Conservation (phyloP, 2,797 vertebrate genomes). For the Typhlichthys subterraneus region DNA sequence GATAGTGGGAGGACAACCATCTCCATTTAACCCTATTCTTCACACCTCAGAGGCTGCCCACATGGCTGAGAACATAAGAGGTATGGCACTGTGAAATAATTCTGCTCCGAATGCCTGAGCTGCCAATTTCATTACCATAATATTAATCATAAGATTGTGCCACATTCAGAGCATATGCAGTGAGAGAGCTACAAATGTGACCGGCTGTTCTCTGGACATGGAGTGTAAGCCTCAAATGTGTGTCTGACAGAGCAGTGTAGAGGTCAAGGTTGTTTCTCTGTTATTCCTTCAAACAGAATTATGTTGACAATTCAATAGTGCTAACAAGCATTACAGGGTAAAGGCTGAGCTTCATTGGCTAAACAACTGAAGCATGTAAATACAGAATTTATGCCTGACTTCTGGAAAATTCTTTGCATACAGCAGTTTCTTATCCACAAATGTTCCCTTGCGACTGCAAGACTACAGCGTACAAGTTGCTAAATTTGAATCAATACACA, state of each 20-base stretch:
- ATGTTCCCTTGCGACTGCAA: too few relatives aligned
- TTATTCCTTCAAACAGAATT: conserved; percentile 9
- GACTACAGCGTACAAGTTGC: too few relatives aligned
- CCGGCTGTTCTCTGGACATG: neutral
- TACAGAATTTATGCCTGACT: neutral
- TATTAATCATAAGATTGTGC: neutral
- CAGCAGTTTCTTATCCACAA: neutral
- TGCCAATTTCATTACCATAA: conserved; percentile 6
- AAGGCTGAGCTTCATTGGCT: conserved; percentile 15
- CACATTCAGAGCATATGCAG: neutral
- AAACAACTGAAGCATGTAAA: neutral
- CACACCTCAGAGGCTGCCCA: conserved; percentile 13
- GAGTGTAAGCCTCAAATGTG: neutral
- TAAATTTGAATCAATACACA: too few relatives aligned
- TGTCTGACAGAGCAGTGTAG: neutral
- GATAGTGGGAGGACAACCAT: conserved; percentile 23
- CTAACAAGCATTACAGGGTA: conserved; percentile 8
- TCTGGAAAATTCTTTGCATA: neutral
- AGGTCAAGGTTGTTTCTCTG: conserved; percentile 15
- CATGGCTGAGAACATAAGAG: neutral
- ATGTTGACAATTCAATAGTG: conserved; percentile 13
- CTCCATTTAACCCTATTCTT: conserved; percentile 30
- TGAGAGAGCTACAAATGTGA: neutral
- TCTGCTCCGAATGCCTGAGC: conserved; percentile 1
- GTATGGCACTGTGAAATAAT: neutral